Conservation (phyloP, 2,888 invertebrate species). For the Drosophila putrida region DNA sequence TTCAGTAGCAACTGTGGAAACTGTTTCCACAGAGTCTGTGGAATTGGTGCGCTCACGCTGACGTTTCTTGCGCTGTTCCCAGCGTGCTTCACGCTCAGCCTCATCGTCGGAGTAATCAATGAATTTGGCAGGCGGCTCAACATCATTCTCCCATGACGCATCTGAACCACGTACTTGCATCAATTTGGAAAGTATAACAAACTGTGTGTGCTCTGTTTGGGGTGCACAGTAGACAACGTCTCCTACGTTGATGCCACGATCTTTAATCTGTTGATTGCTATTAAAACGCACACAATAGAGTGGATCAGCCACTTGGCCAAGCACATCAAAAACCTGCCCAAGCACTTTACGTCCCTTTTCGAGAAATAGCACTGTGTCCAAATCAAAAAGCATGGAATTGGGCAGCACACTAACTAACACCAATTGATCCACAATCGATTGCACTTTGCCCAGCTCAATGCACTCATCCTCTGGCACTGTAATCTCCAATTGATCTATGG, state of each 20-base stretch:
- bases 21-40: slow-evolving; percentile 59
- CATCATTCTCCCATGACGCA: slow-evolving; percentile 94
- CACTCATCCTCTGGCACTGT: slow-evolving; percentile 92
- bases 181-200: slow-evolving; percentile 91
- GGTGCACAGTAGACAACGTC: slow-evolving; percentile 94
- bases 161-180: slow-evolving; percentile 93
- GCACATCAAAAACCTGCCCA: slow-evolving; percentile 93
- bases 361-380: slow-evolving; percentile 95
- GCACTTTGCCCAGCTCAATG: slow-evolving; percentile 90
- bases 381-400: slow-evolving; percentile 91
- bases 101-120: slow-evolving; percentile 96
- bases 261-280: slow-evolving; percentile 90
- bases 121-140: slow-evolving; percentile 91
- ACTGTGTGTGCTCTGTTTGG: slow-evolving; percentile 90
- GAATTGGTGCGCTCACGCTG: slow-evolving; percentile 67
- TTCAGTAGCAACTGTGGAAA: slow-evolving; percentile 34
- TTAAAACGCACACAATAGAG: slow-evolving; percentile 97
- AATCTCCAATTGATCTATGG: slow-evolving; percentile 92
- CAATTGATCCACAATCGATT: slow-evolving; percentile 90
- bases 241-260: slow-evolving; percentile 89
- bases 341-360: slow-evolving; percentile 91
- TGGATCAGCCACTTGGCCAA: slow-evolving; percentile 94
- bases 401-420: slow-evolving; percentile 90
- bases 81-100: slow-evolving; percentile 88
- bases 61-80: slow-evolving; percentile 81